Evolutionary conservation across 2,113 vertebrate genomes (phyloP).

Genomic region (Nycticebus coucang): DNA sequence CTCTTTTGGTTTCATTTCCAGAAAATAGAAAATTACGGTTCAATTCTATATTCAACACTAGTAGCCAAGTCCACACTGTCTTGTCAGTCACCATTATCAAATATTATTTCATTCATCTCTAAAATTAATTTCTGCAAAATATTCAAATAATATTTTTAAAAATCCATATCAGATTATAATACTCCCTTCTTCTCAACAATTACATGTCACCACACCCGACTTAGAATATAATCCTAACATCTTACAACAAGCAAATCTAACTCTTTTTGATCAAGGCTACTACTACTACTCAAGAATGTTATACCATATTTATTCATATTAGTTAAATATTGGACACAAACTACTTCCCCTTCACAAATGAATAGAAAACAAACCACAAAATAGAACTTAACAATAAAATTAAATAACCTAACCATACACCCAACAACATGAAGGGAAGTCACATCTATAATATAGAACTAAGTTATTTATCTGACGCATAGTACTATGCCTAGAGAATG

Average conservation of each 20-base stretch:
- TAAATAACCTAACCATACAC: background rate
- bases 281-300: background rate
- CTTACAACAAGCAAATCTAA: background rate
- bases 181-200: background rate
- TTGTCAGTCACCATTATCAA: background rate
- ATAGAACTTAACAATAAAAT: background rate
- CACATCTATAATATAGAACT: background rate
- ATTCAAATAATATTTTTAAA: background rate
- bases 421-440: background rate
- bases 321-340: background rate
- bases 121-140: background rate
- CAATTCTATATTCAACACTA: background rate
- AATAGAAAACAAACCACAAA: background rate
- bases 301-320: background rate
- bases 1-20: background rate
- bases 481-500: background rate
- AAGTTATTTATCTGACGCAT: background rate
- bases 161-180: background rate
- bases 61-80: background rate
- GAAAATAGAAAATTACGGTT: background rate
- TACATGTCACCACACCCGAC: background rate
- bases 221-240: background rate
- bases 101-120: background rate
- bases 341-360: background rate
- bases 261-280: background rate